Conservation (phyloP, 2,888 invertebrate species). For the Eristalinus aeneus region DNA sequence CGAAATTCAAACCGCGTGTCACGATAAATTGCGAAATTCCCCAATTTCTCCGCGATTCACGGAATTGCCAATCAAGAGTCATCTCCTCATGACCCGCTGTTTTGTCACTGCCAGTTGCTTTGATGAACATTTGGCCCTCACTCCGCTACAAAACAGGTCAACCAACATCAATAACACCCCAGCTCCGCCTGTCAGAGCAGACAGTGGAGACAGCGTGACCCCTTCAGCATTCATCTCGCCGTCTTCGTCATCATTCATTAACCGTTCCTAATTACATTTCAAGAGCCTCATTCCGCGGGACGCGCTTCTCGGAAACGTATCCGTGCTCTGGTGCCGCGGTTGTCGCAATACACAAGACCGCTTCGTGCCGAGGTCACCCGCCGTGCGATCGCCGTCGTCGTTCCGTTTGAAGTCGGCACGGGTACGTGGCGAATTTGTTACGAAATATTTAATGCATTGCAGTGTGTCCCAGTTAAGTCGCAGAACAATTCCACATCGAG, state of each 20-base stretch:
- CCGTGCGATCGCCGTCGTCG: neutral
- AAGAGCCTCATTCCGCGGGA: neutral
- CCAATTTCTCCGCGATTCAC: neutral
- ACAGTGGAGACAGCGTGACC: neutral
- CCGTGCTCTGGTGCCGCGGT: neutral
- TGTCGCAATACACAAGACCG: neutral
- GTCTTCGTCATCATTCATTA: neutral
- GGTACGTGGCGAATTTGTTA: conserved; percentile 48
- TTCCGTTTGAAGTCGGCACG: neutral
- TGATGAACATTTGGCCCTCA: neutral
- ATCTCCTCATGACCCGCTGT: neutral
- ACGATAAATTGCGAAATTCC: neutral
- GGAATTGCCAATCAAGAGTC: neutral
- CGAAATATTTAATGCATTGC: conserved; percentile 64
- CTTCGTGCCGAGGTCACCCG: neutral
- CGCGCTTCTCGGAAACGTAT: neutral
- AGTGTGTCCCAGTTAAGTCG: conserved; percentile 48
- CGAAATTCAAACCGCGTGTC: neutral
- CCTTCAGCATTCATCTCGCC: neutral
- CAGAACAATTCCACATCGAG: conserved; percentile 38
- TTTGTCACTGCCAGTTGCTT: neutral
- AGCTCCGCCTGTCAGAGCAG: neutral
- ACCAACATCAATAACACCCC: neutral
- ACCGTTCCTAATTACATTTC: neutral
- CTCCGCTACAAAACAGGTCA: neutral